phyloP scores from a whole-genome alignment of 2,113 vertebrate genomes.

The Myanophis thanlyinensis region DNA sequence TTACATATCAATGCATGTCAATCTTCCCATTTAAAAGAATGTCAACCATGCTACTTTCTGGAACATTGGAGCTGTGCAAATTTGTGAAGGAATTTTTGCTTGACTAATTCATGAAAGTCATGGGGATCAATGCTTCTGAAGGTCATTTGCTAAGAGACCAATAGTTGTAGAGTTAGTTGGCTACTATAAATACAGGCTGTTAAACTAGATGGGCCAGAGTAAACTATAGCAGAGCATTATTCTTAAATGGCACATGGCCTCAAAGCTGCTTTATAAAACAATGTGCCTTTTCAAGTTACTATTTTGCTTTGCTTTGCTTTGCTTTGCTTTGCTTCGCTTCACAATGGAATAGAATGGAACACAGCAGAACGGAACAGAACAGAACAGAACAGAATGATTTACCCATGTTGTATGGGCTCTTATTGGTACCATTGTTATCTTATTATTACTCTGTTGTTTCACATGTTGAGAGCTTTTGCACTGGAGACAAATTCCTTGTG shows the following conservation, averaged over 20 bases:
- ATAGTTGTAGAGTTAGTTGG: background rate
- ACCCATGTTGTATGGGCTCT: no score
- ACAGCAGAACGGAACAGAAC: no score
- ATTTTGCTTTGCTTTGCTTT: background rate
- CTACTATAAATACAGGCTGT: background rate
- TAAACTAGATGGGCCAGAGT: background rate
- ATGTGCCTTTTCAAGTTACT: background rate
- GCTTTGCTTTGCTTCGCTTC: no score
- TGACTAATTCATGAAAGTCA: background rate
- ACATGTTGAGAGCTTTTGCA: no score
- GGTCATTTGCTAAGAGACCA: background rate
- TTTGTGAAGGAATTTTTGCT: background rate
- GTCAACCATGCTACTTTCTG: background rate
- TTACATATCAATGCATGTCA: background rate
- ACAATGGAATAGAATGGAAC: no score
- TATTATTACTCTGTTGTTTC: no score
- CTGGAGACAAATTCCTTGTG: no score
- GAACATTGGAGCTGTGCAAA: background rate
- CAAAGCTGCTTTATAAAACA: background rate
- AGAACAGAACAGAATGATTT: no score
- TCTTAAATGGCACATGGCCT: background rate
- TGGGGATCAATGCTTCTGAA: background rate
- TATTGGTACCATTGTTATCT: no score
- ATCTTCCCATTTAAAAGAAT: background rate
- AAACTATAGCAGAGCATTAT: background rate